Evolutionary conservation across 2,797 vertebrate genomes (phyloP), one percentile per base, ranked within the genome.

Genomic region (Halcyon badia): DNA sequence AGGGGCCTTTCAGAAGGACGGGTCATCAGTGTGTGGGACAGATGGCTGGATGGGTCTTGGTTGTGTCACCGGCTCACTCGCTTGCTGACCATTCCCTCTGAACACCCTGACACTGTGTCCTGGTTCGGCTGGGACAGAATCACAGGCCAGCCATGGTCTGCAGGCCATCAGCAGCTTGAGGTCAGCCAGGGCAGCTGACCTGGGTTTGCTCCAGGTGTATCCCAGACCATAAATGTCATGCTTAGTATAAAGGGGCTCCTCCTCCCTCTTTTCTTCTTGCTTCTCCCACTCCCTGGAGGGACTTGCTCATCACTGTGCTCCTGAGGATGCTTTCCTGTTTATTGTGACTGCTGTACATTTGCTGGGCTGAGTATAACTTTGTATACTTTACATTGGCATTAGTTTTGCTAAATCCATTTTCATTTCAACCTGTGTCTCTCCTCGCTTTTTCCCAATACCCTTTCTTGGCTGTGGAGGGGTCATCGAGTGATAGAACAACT

Each of bases 31-130:
- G 20, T 33, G 20, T 20, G 28, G 48, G 64, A 16, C 39, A 12
- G 26, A 28, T 13, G 68, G 25, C 17, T 75, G 41, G 52, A 39
- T 44, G 72, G 21, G 25, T 31, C 41, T 28, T 33, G 4, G n/a
- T 75, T 3, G 1, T 28, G 31, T 54, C 26, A 21, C 39, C 0
- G 0, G 9, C 26, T 15, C 26, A 1, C 39, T 49, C 1, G 0
- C 64, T 2, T 0, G 16, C 20, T 48, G 56, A 22, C 68, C 2
- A 0, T 78, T 82, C 66, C 70, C 28, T 41, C 24, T 33, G 31
- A 86, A 37, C 51, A 11, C 42, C 12, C 57, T 10, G 37, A 41
- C 2, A 64, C 39, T 30, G 26, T 42, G 18, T 30, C 37, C 17
- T 64, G 61, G 39, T 64, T 64, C 31, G 12, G 8, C 28, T 31